These are phyloP conservation scores for Hirtodrosophila confusa DNA, from an alignment of 2,888 invertebrate species.

Conservation along the genomic window DNA sequence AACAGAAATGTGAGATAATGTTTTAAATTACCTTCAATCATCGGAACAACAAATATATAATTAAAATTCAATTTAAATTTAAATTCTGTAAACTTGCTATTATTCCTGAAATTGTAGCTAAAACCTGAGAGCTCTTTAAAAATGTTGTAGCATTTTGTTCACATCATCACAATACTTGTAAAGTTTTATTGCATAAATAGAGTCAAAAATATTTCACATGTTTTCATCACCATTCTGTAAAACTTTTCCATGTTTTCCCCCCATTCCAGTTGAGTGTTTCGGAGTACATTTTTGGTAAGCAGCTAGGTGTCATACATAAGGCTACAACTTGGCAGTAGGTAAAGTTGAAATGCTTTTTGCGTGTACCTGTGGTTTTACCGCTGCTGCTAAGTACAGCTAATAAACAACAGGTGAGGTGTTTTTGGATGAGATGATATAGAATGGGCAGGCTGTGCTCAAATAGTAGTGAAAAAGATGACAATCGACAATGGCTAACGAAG, in stretches of 20 bases:
- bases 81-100: no score
- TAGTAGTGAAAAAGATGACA: constrained; percentile 2
- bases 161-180: constrained; percentile 30
- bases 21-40: no score
- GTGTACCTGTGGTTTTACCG: constrained; percentile 61
- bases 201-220: constrained; percentile 49
- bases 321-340: constrained; percentile 9
- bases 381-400: constrained; percentile 26
- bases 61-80: no score
- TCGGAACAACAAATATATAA: no score
- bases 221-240: constrained; percentile 37
- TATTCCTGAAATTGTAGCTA: no score
- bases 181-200: constrained; percentile 54
- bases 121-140: background rate
- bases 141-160: constrained; percentile 21
- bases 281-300: constrained; percentile 13
- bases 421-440: no score
- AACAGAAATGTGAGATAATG: no score
- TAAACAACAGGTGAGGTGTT: background rate
- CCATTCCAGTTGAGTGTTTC: constrained; percentile 8
- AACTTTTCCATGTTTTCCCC: constrained; percentile 40
- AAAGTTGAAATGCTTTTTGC: constrained; percentile 67
- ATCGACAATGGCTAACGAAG: background rate
- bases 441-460: no score
- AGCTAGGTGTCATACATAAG: no score